phyloP scores from a whole-genome alignment of 1,140 invertebrate genomes.

The Trichonephila inaurata region DNA sequence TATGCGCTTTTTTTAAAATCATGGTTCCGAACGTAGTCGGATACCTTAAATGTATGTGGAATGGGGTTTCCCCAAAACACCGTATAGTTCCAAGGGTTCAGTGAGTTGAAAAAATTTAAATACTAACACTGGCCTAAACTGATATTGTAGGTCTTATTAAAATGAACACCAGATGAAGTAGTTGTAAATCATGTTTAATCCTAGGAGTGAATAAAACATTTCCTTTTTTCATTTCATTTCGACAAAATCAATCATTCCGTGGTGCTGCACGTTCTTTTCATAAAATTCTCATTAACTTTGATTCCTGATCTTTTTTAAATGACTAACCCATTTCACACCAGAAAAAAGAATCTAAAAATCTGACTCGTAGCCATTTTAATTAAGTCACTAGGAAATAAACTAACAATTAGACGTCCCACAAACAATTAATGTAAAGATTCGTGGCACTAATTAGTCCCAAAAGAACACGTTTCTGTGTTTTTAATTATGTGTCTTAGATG shows the following conservation, averaged over 20 bases:
- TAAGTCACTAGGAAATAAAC: constrained; percentile 5
- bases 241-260: neutral
- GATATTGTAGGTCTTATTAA: too few species aligned
- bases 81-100: too few species aligned
- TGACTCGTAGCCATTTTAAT: neutral
- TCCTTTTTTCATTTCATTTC: neutral
- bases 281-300: neutral
- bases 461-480: neutral
- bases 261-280: neutral
- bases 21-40: too few species aligned
- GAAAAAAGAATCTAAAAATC: neutral
- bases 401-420: neutral
- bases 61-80: too few species aligned
- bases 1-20: too few species aligned
- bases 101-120: too few species aligned
- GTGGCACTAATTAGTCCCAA: neutral
- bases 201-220: too few species aligned
- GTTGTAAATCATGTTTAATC: too few species aligned
- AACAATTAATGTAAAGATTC: neutral
- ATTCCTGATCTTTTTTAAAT: neutral
- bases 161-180: too few species aligned
- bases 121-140: too few species aligned
- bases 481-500: neutral
- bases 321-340: neutral
- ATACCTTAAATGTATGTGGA: too few species aligned